A percentile compares a stretch with the other conserved stretches of the same genome.
These are phyloP conservation scores for Drosophila longiperda DNA, from an alignment of 2,888 invertebrate species.

Conservation along the genomic window DNA sequence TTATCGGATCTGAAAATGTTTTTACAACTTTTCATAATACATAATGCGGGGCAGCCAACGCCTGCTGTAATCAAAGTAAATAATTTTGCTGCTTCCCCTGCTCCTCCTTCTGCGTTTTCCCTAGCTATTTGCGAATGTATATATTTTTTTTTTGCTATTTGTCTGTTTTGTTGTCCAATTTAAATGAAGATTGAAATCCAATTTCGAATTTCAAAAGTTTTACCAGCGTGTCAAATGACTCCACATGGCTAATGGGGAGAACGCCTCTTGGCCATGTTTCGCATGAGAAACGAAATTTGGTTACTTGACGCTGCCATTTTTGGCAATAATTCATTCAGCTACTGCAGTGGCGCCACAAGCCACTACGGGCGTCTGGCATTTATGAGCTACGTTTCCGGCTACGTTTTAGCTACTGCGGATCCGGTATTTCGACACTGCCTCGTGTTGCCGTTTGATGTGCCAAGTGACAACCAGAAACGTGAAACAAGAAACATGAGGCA, in stretches of 20 bases:
- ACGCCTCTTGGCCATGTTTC: not conserved
- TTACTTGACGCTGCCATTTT: constrained; percentile 28
- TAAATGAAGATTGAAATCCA: constrained; percentile 29
- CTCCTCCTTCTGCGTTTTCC: not conserved
- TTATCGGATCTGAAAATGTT: constrained; percentile 41
- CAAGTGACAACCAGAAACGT: constrained; percentile 8
- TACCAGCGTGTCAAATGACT: constrained; percentile 24
- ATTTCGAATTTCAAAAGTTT: constrained; percentile 26
- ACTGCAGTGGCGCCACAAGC: constrained; percentile 24
- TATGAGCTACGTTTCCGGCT: constrained; percentile 16
- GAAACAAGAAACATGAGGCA: not conserved
- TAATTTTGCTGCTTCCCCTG: constrained; percentile 16
- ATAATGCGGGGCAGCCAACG: constrained; percentile 12
- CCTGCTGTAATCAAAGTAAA: constrained; percentile 38
- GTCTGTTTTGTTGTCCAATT: constrained; percentile 27
- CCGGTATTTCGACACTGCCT: not conserved
- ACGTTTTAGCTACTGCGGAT: not conserved
- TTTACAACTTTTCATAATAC: constrained; percentile 34
- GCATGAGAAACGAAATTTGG: constrained; percentile 20
- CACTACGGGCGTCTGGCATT: constrained; percentile 9
- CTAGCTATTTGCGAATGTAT: not conserved
- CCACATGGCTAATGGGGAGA: constrained; percentile 2
- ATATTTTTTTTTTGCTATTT: not conserved
- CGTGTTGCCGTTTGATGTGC: constrained; percentile 19
- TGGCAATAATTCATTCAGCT: constrained; percentile 55